Base-by-base conservation (phyloP, 2,888 invertebrate species). In the Ferrisia virgata region DNA sequence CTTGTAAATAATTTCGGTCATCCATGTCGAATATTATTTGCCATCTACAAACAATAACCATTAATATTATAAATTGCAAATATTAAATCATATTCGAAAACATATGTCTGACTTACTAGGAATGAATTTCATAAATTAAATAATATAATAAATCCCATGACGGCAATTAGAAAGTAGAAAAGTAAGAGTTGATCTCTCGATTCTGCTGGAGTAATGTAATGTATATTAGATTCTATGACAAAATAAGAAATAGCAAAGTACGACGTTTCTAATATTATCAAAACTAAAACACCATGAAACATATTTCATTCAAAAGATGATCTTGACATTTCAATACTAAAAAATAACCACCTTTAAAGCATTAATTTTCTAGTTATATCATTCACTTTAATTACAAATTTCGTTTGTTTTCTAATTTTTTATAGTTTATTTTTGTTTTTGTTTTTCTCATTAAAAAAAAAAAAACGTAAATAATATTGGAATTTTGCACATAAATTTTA, bases 221-320 rank as follows among this genome's bases (percentile, higher is more conserved):
- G 80, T n/a, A 43, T 31, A n/a, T 13, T 47, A 11, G 43, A 43
- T 80, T 80, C 80, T n/a, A 80, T n/a, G 18, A 43, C 39, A 53
- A 80, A 80, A 31, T 80, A 80, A 8, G 80, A 80, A 39, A 80
- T 53, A n/a, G 80, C 80, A n/a, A 80, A 80, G 25, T 80, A 80
- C 11, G 80, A 80, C 8, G 80, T 80, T 31, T 80, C 80, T 6
- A 80, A 43, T 43, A 80, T 80, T 13, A 80, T 31, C n/a, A 80
- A 28, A 3, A 80, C 80, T 11, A 80, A 13, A 43, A 80, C 43
- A 31, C 80, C 43, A 43, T 80, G 43, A 40, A 80, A 47, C 80
- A 80, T 80, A 43, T 47, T 80, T 47, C 25, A n/a, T 18, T 22
- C 22, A 53, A 22, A 36, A 39, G 39, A 31, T 15, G 0, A 69